Base-by-base conservation (phyloP, 2,888 invertebrate species). In the Poecilobothrus nobilitatus region DNA sequence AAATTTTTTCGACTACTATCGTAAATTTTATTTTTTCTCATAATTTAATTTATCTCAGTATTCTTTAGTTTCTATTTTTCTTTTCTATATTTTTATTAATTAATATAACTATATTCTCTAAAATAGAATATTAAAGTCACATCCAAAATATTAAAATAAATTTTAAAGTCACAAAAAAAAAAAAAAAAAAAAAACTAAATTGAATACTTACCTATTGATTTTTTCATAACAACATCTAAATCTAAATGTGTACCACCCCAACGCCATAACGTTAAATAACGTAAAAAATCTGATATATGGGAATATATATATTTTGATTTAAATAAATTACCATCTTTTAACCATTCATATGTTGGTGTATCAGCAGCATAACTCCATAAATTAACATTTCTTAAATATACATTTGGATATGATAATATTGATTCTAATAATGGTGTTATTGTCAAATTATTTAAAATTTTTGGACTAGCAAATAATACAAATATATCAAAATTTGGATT, bases 191-290 rank as follows among this genome's bases (percentile, higher is more conserved):
- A n/a, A n/a, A n/a, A n/a, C n/a, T n/a, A n/a, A n/a, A n/a, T n/a
- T n/a, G n/a, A n/a, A 37, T 18, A 53, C 53, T 53, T 18, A 53
- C 53, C 53, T 53, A 65, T n/a, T 34, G 65, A 10, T 72, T 86
- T 88, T 22, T 85, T 84, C 4, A 91, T 86, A 18, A 92, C 83
- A 3, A 91, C 86, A 77, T 92, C 92, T 72, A 90, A 80, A 75
- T 92, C 92, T 67, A 92, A 78, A 76, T 91, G 92, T 67, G 91
- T 87, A 0, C 92, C 92, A 15, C 91, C 90, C 78, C 85, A 91
- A 76, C 89, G 91, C 84, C 88, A 91, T 6, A 92, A 79, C 0
- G 78, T 80, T 37, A 80, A 71, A 69, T 77, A 79, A 10, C 80
- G 78, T 66, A 79, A 73, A 68, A 80, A 78, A 70, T 80, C 80